phyloP scores from a whole-genome alignment of 2,888 invertebrate species.

The Drosophila robusta region DNA sequence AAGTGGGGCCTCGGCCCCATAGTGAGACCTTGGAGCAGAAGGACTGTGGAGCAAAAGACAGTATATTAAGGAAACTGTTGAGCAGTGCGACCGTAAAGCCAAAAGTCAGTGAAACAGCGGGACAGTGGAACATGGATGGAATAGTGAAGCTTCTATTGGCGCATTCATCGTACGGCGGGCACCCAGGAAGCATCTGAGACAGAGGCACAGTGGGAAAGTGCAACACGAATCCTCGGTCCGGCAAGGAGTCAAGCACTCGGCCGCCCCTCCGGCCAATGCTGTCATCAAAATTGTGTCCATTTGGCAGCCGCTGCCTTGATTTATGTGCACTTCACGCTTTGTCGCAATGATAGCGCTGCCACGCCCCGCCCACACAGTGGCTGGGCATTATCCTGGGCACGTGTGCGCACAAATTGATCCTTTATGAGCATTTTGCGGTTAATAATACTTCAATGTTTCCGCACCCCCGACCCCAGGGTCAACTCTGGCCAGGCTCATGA shows the following conservation, averaged over 20 bases:
- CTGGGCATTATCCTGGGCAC: conserved; percentile 69
- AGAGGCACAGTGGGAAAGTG: not conserved
- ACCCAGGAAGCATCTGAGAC: not conserved
- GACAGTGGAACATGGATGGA: too few species aligned
- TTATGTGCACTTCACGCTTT: conserved; percentile 71
- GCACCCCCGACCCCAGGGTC: not conserved
- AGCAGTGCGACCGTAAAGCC: too few species aligned
- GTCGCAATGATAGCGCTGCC: conserved; percentile 45
- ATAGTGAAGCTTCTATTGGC: too few species aligned
- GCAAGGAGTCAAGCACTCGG: conserved; percentile 2
- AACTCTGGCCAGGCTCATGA: conserved; percentile 26
- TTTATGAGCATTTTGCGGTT: conserved; percentile 82
- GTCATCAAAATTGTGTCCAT: conserved; percentile 47
- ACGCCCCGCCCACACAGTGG: conserved; percentile 26
- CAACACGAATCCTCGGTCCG: not conserved
- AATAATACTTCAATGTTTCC: conserved; percentile 61
- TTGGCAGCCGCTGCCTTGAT: conserved; percentile 68
- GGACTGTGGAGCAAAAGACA: too few species aligned
- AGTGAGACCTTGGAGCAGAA: not conserved
- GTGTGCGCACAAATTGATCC: conserved; percentile 81
- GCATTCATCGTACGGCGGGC: too few species aligned
- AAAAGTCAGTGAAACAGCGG: too few species aligned
- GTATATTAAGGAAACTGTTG: too few species aligned
- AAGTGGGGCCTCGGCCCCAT: too few species aligned
- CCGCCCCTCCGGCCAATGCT: not conserved